Percentiles rank a stretch among this genome's conserved stretches.
Evolutionary conservation across 2,797 vertebrate genomes (phyloP).

Genomic region (Coluber constrictor): DNA sequence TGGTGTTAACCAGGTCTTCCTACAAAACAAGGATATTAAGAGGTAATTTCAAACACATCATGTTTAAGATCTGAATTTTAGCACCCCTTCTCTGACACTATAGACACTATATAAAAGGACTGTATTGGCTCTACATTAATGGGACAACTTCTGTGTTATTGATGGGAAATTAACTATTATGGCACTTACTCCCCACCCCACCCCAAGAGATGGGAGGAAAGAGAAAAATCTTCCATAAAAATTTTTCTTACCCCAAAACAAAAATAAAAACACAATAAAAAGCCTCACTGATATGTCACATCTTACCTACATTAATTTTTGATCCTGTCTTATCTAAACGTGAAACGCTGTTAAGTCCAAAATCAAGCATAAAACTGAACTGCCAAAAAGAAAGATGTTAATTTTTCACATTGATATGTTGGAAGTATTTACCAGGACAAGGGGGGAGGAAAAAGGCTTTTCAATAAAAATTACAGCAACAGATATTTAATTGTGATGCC

Average conservation of each 20-base stretch:
- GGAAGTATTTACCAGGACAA: neutral
- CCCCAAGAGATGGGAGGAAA: neutral
- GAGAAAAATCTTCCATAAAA: neutral
- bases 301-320: neutral
- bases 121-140: neutral
- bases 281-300: neutral
- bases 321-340: neutral
- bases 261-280: neutral
- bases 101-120: neutral
- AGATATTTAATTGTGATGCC: neutral
- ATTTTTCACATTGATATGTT: neutral
- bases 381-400: neutral
- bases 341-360: neutral
- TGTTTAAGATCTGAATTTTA: neutral
- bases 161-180: neutral
- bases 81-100: neutral
- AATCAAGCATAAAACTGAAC: neutral
- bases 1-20: conserved; percentile 85
- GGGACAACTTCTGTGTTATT: neutral
- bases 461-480: neutral
- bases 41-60: neutral
- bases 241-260: neutral
- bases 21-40: conserved; percentile 48
- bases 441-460: neutral
- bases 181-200: neutral